Evolutionary conservation across 2,113 vertebrate genomes (phyloP).

Genomic region (Labrus mixtus): DNA sequence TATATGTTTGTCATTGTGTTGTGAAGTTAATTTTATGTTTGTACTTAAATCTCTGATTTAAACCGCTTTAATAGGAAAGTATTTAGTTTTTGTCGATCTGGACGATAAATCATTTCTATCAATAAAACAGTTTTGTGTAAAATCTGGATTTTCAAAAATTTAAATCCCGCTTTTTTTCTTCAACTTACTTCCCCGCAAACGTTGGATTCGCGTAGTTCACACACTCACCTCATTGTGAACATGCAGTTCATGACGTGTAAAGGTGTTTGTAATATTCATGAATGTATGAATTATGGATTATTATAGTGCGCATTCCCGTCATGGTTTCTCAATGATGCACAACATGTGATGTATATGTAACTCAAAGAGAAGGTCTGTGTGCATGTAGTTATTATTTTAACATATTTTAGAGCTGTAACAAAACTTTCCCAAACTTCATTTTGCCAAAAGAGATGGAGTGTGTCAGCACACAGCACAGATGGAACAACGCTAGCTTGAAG

Average conservation of each 20-base stretch:
- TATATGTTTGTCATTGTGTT: too few species aligned
- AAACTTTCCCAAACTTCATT: background rate
- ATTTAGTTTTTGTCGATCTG: too few species aligned
- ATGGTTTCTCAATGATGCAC: background rate
- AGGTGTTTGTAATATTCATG: background rate
- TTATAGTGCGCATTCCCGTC: background rate
- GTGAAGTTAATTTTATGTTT: too few species aligned
- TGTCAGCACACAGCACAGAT: conserved; percentile 2
- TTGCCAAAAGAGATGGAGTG: conserved; percentile 3
- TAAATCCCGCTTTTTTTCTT: too few species aligned
- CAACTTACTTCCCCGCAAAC: too few species aligned
- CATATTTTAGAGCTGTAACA: background rate
- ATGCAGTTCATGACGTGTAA: background rate
- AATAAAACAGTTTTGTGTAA: too few species aligned
- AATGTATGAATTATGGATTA: background rate
- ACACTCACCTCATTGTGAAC: background rate
- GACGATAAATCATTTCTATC: too few species aligned
- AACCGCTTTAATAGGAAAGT: too few species aligned
- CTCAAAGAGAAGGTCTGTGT: background rate
- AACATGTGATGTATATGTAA: background rate
- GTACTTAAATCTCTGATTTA: too few species aligned
- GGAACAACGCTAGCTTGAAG: conserved; percentile 25
- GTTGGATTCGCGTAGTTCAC: too few species aligned
- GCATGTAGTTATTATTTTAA: background rate
- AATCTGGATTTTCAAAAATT: too few species aligned